Base-by-base conservation (phyloP, 2,888 invertebrate species). In the Yponomeuta cagnagella region DNA sequence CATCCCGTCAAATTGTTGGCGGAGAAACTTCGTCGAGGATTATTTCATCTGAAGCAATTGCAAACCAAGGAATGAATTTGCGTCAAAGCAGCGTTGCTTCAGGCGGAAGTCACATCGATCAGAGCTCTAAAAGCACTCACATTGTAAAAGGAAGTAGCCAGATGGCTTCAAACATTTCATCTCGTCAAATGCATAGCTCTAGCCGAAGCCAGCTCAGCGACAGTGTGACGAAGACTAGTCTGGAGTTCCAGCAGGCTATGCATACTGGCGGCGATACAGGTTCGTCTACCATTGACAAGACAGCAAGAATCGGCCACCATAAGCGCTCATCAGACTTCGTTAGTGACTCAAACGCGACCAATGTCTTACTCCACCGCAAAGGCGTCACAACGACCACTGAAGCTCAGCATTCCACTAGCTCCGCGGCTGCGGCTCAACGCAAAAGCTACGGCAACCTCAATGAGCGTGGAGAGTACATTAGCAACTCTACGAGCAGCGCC, bases 371-470 rank as follows among this genome's bases (percentile, higher is more conserved):
- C 58, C 96, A 97, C 82, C 94, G 97, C 65, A 96, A 96, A 80
- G 94, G 95, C 30, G 87, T 93, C 12, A 92, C 94, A 2, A 93
- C 94, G 0, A 94, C 94, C 0, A 94, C 94, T n/a, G 96, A 96
- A 85, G 95, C 95, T 2, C 89, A 95, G 6, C 96, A 96, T 79
- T 94, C 95, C 0, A 95, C 94, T 10, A 94, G 95, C 76, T 94
- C 95, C 0, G 94, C 96, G 0, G 96, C 96, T 30, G 95, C 96
- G 37, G 95, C 96, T 74, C 96, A 96, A 84, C 93, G 96, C 70
- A 96, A 96, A 82, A 97, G 96, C 72, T 95, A 97, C 73, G 94
- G 95, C 37, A 97, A 97, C 80, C 90, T 97, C 1, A 95, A 95
- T 71, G 96, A 96, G 73, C 95, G 94, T 76, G 95, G 95, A 10